phyloP scores from a whole-genome alignment of 2,888 invertebrate genomes.

The Tryphoninae sp. region DNA sequence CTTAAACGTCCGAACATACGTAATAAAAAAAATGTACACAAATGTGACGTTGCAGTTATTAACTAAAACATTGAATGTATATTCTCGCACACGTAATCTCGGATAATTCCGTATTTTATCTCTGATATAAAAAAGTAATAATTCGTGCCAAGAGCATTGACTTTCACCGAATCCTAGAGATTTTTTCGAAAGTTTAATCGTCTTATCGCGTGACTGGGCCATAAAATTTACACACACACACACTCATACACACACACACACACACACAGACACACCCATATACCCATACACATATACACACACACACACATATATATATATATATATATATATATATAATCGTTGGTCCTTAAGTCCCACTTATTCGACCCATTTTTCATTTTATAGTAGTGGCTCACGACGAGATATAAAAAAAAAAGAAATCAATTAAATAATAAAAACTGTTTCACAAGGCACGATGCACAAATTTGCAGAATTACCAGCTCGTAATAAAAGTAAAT shows the following conservation, averaged over 20 bases:
- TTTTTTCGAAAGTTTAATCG: conserved; percentile 58
- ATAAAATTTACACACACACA: conserved; percentile 20
- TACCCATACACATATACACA: background rate
- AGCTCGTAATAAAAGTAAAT: conserved; percentile 22
- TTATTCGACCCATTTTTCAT: conserved; percentile 30
- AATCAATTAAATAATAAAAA: conserved; percentile 16
- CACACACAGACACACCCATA: conserved; percentile 1
- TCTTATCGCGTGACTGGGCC: conserved; percentile 52
- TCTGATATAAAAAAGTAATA: conserved; percentile 14
- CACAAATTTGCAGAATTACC: conserved; percentile 13
- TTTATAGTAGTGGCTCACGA: conserved; percentile 21
- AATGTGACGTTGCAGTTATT: conserved; percentile 6
- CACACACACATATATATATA: too few relatives aligned
- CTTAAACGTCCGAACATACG: background rate
- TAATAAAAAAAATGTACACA: conserved; percentile 40
- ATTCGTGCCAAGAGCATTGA: conserved; percentile 11
- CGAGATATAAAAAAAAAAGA: conserved; percentile 23
- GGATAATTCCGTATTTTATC: background rate
- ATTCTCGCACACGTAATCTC: background rate
- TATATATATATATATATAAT: conserved; percentile 6
- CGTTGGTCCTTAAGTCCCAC: background rate
- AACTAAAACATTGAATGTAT: background rate
- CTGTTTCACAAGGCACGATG: conserved; percentile 3
- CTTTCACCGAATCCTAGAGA: conserved; percentile 44
- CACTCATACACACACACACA: conserved; percentile 4